Evolutionary conservation across 92 coral and sea anemone genomes (phyloP), one percentile per base, ranked within the genome.

Genomic region (Paramuricea clavata): DNA sequence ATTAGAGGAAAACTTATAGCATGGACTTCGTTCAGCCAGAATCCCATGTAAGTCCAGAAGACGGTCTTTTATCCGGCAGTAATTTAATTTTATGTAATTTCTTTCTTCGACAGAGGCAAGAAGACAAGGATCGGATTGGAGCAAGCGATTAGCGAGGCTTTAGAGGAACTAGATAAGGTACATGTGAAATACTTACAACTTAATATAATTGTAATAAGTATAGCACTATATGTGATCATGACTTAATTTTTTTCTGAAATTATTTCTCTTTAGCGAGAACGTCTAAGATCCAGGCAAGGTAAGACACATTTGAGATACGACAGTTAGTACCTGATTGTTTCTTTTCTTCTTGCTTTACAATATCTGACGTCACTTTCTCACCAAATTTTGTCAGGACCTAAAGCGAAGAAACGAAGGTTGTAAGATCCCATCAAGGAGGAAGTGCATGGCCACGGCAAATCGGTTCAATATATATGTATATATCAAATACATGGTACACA

Each of bases 121-220:
- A 94, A 91, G 81, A 93, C 98, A 69, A 88, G 99, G 80, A 93
- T 97, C 44, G 89, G 98, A 26, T 76, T 97, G 43, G 99, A 97
- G 64, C 98, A 97, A 76, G 99, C 99, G 62, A 97, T 97, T 13
- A 90, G 93, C 64, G 99, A 97, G 74, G 99, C 99, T 41, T 59
- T 97, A 43, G 97, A 94, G 62, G 99, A 95, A 49, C 92, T 97
- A 47, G 98, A 94, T 11, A 81, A 92, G 91, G 99, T 97, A 86
- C 42, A 92, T 30, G 60, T 43, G n/a, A 12, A 2, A 26, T 1
- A 17, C 54, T 54, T 15, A 39, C 21, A 5, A 6, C 28, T 49
- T 36, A 6, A 47, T 44, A 16, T 41, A 42, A 39, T 39, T 39
- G 4, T 39, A 4, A 39, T 39, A 39, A 4, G 44, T 4, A 39